These are phyloP conservation scores for Antheraea assamensis DNA, from an alignment of 2,888 invertebrate species.

Conservation along the genomic window DNA sequence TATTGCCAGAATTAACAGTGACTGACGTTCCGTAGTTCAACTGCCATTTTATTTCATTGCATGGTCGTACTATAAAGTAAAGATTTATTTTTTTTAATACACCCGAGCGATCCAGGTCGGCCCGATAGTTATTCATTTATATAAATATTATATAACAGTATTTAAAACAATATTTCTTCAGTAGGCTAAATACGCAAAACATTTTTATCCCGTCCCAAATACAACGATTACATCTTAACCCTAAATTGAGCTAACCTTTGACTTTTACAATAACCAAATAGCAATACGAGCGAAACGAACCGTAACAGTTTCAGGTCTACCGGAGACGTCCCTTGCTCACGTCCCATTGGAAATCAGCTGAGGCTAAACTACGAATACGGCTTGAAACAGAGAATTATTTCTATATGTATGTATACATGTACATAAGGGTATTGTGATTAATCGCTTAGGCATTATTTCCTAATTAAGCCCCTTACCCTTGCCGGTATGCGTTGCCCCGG, in stretches of 20 bases:
- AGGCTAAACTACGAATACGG: slow-evolving; percentile 45
- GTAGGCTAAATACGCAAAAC: slow-evolving; percentile 3
- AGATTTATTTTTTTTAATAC: too few relatives aligned
- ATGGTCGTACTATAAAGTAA: too few relatives aligned
- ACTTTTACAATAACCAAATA: slow-evolving; percentile 69
- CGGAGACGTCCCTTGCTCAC: slow-evolving; percentile 61
- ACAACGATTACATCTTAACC: slow-evolving; percentile 22
- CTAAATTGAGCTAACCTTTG: slow-evolving; percentile 56
- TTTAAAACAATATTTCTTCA: not conserved
- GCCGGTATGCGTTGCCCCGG: slow-evolving; percentile 57
- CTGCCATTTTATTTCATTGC: too few relatives aligned
- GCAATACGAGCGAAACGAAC: slow-evolving; percentile 70
- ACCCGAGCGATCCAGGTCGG: too few relatives aligned
- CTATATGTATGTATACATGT: slow-evolving; percentile 37
- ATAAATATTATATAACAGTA: not conserved
- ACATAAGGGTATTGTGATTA: slow-evolving; percentile 72
- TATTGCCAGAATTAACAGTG: too few relatives aligned
- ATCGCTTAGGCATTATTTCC: slow-evolving; percentile 79
- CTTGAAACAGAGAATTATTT: slow-evolving; percentile 53
- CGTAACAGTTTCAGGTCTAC: slow-evolving; percentile 72
- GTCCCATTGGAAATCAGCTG: slow-evolving; percentile 70
- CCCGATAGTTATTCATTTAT: too few relatives aligned
- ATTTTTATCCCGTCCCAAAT: not conserved
- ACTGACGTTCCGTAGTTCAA: too few relatives aligned
- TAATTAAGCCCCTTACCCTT: slow-evolving; percentile 78